Conservation (phyloP, 2,113 vertebrate genomes). For the Lutjanus erythropterus region DNA sequence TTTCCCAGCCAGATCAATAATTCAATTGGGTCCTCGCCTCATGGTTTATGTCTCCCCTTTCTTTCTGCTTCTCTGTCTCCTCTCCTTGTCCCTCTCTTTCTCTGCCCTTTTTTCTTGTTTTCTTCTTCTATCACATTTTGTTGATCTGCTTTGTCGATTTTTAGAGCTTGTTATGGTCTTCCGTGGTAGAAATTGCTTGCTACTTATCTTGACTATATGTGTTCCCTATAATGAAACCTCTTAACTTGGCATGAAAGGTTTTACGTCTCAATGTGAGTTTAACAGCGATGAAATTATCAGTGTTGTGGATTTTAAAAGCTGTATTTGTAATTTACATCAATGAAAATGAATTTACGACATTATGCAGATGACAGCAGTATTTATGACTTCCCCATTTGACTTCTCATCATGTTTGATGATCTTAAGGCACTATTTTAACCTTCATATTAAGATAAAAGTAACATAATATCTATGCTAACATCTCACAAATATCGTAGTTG, state of each 20-base stretch:
- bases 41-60: slow-evolving; percentile 45
- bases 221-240: background rate
- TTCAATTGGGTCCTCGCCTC: slow-evolving; percentile 69
- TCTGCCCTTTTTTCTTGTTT: slow-evolving; percentile 24
- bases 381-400: background rate
- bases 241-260: background rate
- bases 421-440: background rate
- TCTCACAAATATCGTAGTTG: background rate
- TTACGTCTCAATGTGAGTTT: background rate
- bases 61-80: background rate
- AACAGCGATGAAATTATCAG: background rate
- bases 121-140: background rate
- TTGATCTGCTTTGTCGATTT: background rate
- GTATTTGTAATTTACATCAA: background rate
- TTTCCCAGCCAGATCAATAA: slow-evolving; percentile 82
- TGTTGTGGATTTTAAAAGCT: background rate
- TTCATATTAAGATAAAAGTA: background rate
- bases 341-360: background rate
- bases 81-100: background rate
- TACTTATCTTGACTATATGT: background rate
- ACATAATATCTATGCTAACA: background rate
- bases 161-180: background rate
- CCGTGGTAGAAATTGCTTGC: background rate
- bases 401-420: background rate
- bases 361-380: background rate